Evolutionary conservation across 64 coral and sea anemone genomes (phyloP).

Genomic region (Platygyra sinensis): DNA sequence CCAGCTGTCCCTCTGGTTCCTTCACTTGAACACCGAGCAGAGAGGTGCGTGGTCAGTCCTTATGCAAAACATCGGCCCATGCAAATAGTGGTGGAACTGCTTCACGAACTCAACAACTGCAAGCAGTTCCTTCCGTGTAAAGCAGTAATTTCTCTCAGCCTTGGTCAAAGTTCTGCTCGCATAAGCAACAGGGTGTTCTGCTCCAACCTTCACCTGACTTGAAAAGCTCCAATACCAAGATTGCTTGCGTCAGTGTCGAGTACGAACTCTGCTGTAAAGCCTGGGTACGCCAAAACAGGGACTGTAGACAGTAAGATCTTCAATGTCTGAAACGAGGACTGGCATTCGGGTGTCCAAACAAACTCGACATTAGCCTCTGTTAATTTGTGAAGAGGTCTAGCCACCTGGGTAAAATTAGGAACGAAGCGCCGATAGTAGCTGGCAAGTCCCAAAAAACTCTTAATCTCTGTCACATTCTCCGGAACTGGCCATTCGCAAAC

Average conservation of each 20-base stretch:
- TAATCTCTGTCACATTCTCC: no score
- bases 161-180: no score
- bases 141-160: conserved; percentile 41
- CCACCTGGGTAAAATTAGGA: conserved; percentile 7
- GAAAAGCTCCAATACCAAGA: no score
- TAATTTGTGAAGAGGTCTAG: conserved; percentile 28
- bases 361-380: no score
- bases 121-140: background rate
- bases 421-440: conserved; percentile 2
- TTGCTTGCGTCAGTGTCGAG: conserved; percentile 38
- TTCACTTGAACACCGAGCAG: background rate
- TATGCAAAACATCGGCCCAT: background rate
- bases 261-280: conserved; percentile 3
- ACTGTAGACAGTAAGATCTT: background rate
- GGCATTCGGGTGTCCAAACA: conserved; percentile 37
- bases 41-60: background rate
- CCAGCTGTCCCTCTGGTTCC: conserved; percentile 42
- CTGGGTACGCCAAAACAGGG: conserved; percentile 36
- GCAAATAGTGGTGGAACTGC: background rate
- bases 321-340: conserved; percentile 8
- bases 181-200: no score
- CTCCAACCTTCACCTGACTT: no score
- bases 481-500: no score
- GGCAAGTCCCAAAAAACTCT: conserved; percentile 30
- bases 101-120: background rate